Percentiles rank a stretch among this genome's conserved stretches.
phyloP scores from a whole-genome alignment of 2,113 vertebrate species.

The Perognathus longimembris region DNA sequence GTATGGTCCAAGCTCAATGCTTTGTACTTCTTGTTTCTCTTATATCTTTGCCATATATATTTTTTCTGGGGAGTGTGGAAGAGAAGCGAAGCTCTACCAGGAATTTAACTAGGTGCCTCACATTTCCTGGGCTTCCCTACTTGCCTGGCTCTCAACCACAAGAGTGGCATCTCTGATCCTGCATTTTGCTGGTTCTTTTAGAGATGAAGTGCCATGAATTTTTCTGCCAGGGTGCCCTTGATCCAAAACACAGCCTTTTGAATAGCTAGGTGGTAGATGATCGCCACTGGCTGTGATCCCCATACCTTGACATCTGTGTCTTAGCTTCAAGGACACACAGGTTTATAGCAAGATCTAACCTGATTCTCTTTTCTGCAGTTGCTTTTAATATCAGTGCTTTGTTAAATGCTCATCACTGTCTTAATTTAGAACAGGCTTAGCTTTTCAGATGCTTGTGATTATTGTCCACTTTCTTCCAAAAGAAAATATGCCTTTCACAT shows the following conservation, averaged over 20 bases:
- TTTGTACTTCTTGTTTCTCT: background rate
- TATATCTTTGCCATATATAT: no score
- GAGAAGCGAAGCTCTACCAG: no score
- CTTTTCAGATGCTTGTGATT: background rate
- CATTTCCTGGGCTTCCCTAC: no score
- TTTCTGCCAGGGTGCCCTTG: no score
- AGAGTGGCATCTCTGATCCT: no score
- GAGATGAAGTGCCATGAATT: no score
- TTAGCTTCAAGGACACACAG: background rate
- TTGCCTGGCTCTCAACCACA: no score
- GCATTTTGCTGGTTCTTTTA: no score
- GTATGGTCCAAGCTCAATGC: background rate
- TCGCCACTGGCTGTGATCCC: background rate
- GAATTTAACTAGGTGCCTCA: no score
- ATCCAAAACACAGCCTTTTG: no score
- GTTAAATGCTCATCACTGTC: background rate
- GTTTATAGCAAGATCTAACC: background rate
- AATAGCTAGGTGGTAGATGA: background rate
- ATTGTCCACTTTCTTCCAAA: background rate
- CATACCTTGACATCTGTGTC: background rate
- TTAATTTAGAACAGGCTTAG: background rate
- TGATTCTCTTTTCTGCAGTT: background rate
- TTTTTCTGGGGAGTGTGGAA: no score
- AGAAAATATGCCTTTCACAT: background rate
- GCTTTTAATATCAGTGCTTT: background rate